phyloP scores from a whole-genome alignment of 2,888 invertebrate species.

The Rhagonycha fulva region DNA sequence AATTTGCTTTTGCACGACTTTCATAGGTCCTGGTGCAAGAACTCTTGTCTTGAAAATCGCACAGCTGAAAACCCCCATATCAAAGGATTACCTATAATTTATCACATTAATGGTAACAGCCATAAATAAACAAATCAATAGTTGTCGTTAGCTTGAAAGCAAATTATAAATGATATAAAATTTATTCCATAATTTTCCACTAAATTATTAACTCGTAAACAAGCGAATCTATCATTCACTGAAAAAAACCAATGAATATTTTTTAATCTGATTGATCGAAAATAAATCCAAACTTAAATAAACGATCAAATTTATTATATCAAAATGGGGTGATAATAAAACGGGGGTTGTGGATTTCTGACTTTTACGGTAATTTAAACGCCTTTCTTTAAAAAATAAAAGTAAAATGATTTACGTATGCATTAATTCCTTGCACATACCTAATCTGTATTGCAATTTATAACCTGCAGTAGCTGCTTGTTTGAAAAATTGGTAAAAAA shows the following conservation, averaged over 20 bases:
- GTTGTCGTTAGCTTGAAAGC: background rate
- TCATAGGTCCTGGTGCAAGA: background rate
- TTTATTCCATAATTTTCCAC: background rate
- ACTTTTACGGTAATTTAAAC: background rate
- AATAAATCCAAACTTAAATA: constrained; percentile 12
- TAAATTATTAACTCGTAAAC: background rate
- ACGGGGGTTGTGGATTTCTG: constrained; percentile 7
- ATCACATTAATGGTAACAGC: background rate
- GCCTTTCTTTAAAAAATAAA: background rate
- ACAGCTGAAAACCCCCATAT: background rate
- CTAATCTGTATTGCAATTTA: background rate
- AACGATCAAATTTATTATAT: constrained; percentile 20
- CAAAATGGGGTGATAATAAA: constrained; percentile 14
- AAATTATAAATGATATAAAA: background rate
- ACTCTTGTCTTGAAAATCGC: background rate
- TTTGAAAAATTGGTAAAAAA: background rate
- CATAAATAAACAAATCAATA: background rate
- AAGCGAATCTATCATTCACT: background rate
- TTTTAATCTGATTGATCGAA: constrained; percentile 17
- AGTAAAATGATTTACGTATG: background rate
- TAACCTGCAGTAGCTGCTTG: background rate
- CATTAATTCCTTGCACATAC: background rate
- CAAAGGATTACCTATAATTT: background rate
- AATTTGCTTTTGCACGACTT: background rate
- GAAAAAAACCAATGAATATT: background rate